Percentiles rank a stretch among this genome's conserved stretches.
phyloP scores from a whole-genome alignment of 2,888 invertebrate genomes.

The Microplitis deprimator region DNA sequence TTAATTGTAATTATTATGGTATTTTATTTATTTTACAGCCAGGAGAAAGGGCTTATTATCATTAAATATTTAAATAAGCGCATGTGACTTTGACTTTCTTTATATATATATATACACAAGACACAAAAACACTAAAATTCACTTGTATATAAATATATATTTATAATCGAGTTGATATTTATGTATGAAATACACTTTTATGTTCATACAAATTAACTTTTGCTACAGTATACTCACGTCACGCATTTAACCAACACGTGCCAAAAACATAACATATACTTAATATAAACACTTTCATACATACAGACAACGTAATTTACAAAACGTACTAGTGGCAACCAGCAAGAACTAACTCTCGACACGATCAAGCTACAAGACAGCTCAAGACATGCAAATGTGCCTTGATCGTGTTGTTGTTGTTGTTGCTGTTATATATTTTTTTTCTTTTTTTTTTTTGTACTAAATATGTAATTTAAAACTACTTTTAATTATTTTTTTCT shows the following conservation, averaged over 20 bases:
- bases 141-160: slow-evolving; percentile 50
- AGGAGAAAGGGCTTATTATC: slow-evolving; percentile 69
- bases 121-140: slow-evolving; percentile 53
- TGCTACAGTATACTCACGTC: slow-evolving; percentile 23
- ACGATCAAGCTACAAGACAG: slow-evolving; percentile 33
- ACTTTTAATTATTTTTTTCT: slow-evolving; percentile 32
- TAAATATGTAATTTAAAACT: slow-evolving; percentile 37
- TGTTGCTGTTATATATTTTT: slow-evolving; percentile 28
- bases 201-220: slow-evolving; percentile 39
- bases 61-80: slow-evolving; percentile 53
- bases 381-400: background rate
- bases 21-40: slow-evolving; percentile 66
- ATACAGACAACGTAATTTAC: slow-evolving; percentile 3
- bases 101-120: slow-evolving; percentile 55
- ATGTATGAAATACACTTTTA: slow-evolving; percentile 5
- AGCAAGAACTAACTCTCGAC: slow-evolving; percentile 41
- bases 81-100: slow-evolving; percentile 60
- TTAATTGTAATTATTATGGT: slow-evolving; percentile 48
- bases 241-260: slow-evolving; percentile 15
- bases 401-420: background rate
- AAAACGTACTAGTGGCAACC: background rate
- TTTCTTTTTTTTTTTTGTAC: background rate
- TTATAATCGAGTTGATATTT: background rate
- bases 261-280: slow-evolving; percentile 10
- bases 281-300: slow-evolving; percentile 22